A percentile compares a stretch with the other conserved stretches of the same genome.
Evolutionary conservation across 1,140 invertebrate species (phyloP).

Genomic region (Drosophila saltans): DNA sequence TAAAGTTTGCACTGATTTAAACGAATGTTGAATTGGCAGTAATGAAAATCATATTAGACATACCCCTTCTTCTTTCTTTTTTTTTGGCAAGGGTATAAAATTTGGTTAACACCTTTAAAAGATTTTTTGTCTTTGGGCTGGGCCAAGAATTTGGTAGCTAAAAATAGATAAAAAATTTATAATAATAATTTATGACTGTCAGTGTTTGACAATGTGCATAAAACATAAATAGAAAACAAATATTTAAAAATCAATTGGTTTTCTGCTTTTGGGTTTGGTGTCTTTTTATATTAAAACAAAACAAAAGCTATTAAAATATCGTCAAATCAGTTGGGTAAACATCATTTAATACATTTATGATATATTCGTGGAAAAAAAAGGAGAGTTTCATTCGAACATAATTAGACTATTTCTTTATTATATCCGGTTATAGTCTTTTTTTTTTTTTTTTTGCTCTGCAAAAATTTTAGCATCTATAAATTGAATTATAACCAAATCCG

Average conservation of each 20-base stretch:
- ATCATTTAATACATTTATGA: neutral
- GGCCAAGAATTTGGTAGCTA: conserved; percentile 35
- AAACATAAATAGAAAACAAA: conserved; percentile 18
- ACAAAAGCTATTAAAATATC: conserved; percentile 19
- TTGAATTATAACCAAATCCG: neutral
- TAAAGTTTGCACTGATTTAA: no score
- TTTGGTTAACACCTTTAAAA: conserved; percentile 3
- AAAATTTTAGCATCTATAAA: neutral
- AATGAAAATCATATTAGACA: neutral
- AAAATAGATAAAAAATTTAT: conserved; percentile 56
- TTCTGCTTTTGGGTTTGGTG: conserved; percentile 26
- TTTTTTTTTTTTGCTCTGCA: neutral
- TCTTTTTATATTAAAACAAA: conserved; percentile 29
- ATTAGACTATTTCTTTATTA: neutral
- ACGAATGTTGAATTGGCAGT: no score
- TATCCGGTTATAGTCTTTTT: neutral
- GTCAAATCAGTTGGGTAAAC: neutral
- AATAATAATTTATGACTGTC: conserved; percentile 15
- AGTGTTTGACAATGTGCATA: conserved; percentile 2
- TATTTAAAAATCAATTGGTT: conserved; percentile 35
- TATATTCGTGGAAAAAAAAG: neutral
- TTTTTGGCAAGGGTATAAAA: neutral
- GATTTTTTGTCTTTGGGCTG: conserved; percentile 17
- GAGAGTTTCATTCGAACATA: neutral
- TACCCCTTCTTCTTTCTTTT: neutral